Percentiles rank a stretch among this genome's conserved stretches.
phyloP scores from a whole-genome alignment of 2,113 vertebrate species.

The Tauraco erythrolophus region DNA sequence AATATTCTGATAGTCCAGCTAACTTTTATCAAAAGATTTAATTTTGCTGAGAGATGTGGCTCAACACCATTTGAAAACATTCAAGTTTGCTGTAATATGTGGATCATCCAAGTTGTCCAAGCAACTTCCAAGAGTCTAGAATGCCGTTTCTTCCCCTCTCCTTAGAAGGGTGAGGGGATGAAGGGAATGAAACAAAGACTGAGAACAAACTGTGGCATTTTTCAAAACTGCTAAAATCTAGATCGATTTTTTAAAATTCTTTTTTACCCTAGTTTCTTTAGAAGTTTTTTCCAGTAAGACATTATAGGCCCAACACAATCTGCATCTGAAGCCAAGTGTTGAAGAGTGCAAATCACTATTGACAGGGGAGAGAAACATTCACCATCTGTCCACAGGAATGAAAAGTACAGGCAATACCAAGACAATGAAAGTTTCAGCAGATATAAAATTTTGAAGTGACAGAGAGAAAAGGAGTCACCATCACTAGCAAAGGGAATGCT shows the following conservation, averaged over 20 bases:
- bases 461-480: background rate
- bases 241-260: accelerated
- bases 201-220: background rate
- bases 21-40: background rate
- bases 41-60: background rate
- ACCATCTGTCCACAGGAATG: background rate
- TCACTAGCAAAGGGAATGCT: background rate
- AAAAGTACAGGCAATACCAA: background rate
- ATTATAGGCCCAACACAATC: background rate
- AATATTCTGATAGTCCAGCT: background rate
- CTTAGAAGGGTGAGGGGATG: background rate
- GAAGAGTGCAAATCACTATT: background rate
- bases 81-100: background rate
- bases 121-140: background rate
- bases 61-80: background rate
- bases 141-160: background rate
- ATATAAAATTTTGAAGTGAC: background rate
- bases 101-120: background rate
- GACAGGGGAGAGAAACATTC: background rate
- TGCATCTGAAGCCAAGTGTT: background rate
- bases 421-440: background rate
- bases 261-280: background rate
- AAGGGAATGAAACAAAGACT: background rate
- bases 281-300: background rate
- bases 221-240: background rate